Evolutionary conservation across 1,140 invertebrate species (phyloP), one percentile per base, ranked within the genome.

Genomic region (Nylanderia fulva): DNA sequence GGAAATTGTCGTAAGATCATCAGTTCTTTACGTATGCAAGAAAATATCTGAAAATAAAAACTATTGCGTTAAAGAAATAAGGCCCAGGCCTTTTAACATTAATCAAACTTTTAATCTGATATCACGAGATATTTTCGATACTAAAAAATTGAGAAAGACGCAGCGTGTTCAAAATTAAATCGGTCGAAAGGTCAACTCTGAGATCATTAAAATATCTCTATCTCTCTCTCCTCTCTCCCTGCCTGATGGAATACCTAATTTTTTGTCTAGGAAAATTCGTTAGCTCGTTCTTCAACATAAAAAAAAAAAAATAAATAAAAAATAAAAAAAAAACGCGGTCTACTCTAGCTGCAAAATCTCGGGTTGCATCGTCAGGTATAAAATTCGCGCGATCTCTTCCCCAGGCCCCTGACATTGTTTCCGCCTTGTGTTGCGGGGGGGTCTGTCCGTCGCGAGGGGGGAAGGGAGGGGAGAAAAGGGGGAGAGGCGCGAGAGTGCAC

Each of bases 371-470:
- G 39, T 9, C 9, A 68, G 9, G 39, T 45, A 42, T 36, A 82
- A 58, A 71, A 56, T 71, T 29, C 33, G 27, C 60, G 24, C 39
- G 18, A 45, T 60, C 45, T 18, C n/a, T n/a, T n/a, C n/a, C n/a
- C n/a, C 29, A 60, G 66, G 87, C 75, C 88, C 88, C 84, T 88
- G 88, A 89, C 87, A 88, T 89, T 89, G 88, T 89, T 58, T 79
- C 68, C 60, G 60, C 68, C 66, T 64, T 48, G 45, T 48, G 45
- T 18, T 18, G 45, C 45, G 45, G 13, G 15, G 45, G 45, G 1
- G 29, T 33, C 29, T 3, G 45, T 48, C 45, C 0, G 80, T 72
- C 84, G n/a, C n/a, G 36, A 2, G 13, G 33, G 13, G 15, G 11
- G 63, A 64, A 58, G 61, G 24, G 42, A 56, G 79, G 54, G 56